Conservation (phyloP, 2,888 invertebrate species). For the Oxystoma pomonae region DNA sequence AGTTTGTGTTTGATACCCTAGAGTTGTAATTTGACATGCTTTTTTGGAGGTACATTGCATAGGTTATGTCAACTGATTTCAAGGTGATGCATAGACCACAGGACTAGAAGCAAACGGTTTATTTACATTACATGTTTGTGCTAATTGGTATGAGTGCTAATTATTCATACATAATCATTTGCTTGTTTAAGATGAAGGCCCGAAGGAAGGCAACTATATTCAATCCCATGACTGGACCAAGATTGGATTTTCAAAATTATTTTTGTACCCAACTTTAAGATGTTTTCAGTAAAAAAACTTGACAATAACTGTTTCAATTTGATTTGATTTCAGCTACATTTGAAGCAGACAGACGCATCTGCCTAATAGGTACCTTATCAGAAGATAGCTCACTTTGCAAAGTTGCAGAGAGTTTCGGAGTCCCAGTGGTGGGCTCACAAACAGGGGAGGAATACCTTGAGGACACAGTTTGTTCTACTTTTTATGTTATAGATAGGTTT, state of each 20-base stretch:
- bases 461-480: constrained; percentile 58
- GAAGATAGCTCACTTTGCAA: constrained; percentile 52
- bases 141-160: not conserved
- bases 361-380: constrained; percentile 57
- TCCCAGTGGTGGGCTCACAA: constrained; percentile 60
- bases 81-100: constrained; percentile 25
- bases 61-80: constrained; percentile 37
- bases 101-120: too few relatives aligned
- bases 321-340: constrained; percentile 16
- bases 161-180: too few relatives aligned
- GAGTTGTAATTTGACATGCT: not conserved
- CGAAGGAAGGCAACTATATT: too few relatives aligned
- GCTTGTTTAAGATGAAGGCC: too few relatives aligned
- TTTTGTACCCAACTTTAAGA: too few relatives aligned
- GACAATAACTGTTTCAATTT: too few relatives aligned
- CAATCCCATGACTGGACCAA: too few relatives aligned
- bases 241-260: too few relatives aligned
- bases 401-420: constrained; percentile 59
- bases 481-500: constrained; percentile 72
- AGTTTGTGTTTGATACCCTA: not conserved
- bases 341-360: constrained; percentile 49
- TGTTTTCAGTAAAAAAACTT: too few relatives aligned
- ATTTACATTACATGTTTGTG: not conserved
- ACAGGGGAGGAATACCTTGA: constrained; percentile 58
- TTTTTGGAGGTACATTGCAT: constrained; percentile 19